Conservation (phyloP, 2,797 vertebrate genomes). For the Oceanodroma leucorhoa region DNA sequence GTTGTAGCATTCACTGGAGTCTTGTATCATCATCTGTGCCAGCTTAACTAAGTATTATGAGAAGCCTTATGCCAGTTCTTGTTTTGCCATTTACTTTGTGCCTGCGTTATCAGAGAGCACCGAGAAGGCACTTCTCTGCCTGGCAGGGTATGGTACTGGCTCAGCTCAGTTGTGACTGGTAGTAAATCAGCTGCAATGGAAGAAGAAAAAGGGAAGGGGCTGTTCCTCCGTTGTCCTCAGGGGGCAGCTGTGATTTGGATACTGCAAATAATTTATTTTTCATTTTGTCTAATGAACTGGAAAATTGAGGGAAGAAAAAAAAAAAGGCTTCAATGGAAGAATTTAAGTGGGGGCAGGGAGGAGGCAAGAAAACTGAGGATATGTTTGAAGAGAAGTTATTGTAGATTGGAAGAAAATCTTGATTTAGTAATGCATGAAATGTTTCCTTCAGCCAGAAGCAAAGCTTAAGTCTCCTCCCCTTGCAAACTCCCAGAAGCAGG, state of each 20-base stretch:
- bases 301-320: not conserved
- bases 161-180: not conserved
- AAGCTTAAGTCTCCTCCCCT: not conserved
- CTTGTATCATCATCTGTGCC: not conserved
- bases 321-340: not conserved
- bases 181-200: not conserved
- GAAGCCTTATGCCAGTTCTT: not conserved
- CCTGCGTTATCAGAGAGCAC: rapidly evolving
- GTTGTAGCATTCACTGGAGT: not conserved
- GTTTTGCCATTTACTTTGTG: not conserved
- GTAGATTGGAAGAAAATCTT: not conserved
- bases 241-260: not conserved
- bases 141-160: not conserved
- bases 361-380: not conserved
- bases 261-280: not conserved
- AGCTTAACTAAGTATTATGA: not conserved
- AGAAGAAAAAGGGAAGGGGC: not conserved
- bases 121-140: not conserved
- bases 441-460: not conserved
- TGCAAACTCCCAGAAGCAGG: not conserved
- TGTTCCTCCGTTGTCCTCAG: not conserved
- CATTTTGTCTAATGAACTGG: not conserved
- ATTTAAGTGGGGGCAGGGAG: not conserved
- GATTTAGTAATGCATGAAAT: not conserved
- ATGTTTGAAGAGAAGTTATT: not conserved